Conservation (phyloP, 2,113 vertebrate species). For the Vombatus ursinus region DNA sequence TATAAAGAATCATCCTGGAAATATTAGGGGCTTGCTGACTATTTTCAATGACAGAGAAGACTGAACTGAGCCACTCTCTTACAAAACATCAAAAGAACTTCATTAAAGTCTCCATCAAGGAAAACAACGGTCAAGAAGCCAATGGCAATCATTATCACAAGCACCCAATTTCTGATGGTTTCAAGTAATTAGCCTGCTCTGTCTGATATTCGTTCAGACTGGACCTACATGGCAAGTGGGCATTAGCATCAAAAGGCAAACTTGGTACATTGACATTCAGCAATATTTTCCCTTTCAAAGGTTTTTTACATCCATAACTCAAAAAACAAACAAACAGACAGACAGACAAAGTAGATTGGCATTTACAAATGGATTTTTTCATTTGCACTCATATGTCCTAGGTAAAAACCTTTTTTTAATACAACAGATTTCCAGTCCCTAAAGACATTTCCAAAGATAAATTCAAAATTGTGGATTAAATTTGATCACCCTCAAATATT, state of each 20-base stretch:
- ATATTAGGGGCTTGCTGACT: slow-evolving; percentile 70
- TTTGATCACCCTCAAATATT: not conserved
- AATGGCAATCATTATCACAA: slow-evolving; percentile 34
- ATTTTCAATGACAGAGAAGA: slow-evolving; percentile 68
- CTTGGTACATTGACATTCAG: not conserved
- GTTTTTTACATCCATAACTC: not conserved
- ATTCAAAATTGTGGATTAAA: not conserved
- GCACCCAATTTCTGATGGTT: slow-evolving; percentile 52
- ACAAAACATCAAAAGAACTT: slow-evolving; percentile 69
- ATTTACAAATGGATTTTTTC: slow-evolving; percentile 56
- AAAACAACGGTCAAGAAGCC: slow-evolving; percentile 22
- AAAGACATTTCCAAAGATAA: not conserved
- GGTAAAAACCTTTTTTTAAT: slow-evolving; percentile 32
- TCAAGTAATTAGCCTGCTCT: not conserved
- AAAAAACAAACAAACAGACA: not conserved
- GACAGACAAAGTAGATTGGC: slow-evolving; percentile 34
- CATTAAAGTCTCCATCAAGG: slow-evolving; percentile 58
- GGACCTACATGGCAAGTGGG: not conserved
- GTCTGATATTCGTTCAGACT: not conserved
- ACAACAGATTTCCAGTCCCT: slow-evolving; percentile 3
- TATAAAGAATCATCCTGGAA: slow-evolving; percentile 70
- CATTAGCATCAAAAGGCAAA: not conserved
- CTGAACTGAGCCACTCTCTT: slow-evolving; percentile 58
- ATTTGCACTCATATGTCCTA: slow-evolving; percentile 10
- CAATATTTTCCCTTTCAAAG: not conserved